A percentile compares a stretch with the other conserved stretches of the same genome.
Conservation (phyloP, 2,113 vertebrate genomes). For the Mesocricetus auratus region DNA sequence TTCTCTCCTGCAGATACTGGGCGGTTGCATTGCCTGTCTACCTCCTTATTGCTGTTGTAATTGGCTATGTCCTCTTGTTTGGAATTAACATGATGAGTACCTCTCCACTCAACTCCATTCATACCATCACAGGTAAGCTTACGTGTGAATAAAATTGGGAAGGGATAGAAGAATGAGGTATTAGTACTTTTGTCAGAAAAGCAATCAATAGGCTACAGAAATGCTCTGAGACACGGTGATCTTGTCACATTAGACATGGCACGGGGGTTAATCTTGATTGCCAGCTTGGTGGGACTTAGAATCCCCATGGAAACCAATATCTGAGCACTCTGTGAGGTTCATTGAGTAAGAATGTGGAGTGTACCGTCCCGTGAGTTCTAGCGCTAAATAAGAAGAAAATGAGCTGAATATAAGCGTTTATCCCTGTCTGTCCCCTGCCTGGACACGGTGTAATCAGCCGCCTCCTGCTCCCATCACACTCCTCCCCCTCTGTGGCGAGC, state of each 20-base stretch:
- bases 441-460: not conserved
- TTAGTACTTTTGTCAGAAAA: not conserved
- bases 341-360: not conserved
- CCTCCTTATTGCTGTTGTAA: slow-evolving; percentile 89
- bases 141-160: not conserved
- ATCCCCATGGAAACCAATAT: not conserved
- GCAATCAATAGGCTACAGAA: not conserved
- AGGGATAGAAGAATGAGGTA: not conserved
- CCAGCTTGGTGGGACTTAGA: not conserved
- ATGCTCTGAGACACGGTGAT: too few species aligned
- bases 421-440: not conserved
- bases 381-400: not conserved
- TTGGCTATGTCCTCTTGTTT: slow-evolving; percentile 90
- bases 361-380: not conserved
- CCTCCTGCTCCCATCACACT: not conserved
- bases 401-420: not conserved
- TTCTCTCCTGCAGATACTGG: slow-evolving; percentile 91
- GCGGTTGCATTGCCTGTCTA: slow-evolving; percentile 94
- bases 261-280: not conserved
- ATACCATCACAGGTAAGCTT: slow-evolving; percentile 94
- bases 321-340: not conserved
- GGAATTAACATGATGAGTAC: slow-evolving; percentile 97
- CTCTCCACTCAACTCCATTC: slow-evolving; percentile 91
- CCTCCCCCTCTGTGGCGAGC: not conserved
- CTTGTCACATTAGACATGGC: not conserved